Evolutionary conservation across 1,140 invertebrate species (phyloP).

Genomic region (Drosophila ananassae): DNA sequence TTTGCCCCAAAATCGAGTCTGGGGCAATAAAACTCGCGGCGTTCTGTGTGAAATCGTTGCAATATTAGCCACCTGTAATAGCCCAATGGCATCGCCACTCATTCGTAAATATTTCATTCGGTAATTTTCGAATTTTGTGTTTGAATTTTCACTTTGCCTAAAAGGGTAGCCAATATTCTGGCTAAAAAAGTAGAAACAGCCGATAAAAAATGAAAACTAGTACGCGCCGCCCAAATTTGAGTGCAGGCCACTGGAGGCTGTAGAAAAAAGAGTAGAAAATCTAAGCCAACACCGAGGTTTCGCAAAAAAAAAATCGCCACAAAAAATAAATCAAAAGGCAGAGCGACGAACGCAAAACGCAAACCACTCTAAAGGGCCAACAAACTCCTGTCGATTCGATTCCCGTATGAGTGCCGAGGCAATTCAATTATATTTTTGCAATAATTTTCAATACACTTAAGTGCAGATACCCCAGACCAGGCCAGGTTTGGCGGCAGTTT

Average conservation of each 20-base stretch:
- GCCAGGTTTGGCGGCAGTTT: constrained; percentile 70
- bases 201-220: not conserved
- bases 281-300: constrained; percentile 24
- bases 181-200: constrained; percentile 10
- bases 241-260: constrained; percentile 15
- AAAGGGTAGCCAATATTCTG: constrained; percentile 55
- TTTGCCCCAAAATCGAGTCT: constrained; percentile 39
- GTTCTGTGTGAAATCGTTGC: constrained; percentile 45
- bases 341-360: constrained; percentile 16
- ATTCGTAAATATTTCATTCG: constrained; percentile 53
- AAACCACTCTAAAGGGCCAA: constrained; percentile 42
- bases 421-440: constrained; percentile 82
- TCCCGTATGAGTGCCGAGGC: constrained; percentile 55
- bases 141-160: constrained; percentile 43
- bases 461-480: constrained; percentile 53
- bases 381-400: constrained; percentile 36
- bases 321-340: constrained; percentile 73
- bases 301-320: constrained; percentile 30
- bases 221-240: constrained; percentile 37
- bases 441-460: constrained; percentile 83
- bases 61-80: constrained; percentile 56
- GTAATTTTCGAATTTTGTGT: constrained; percentile 54
- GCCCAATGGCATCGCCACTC: constrained; percentile 5
- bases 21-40: constrained; percentile 25
- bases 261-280: constrained; percentile 12